Evolutionary conservation across 2,113 vertebrate genomes (phyloP).

Genomic region (Pseudois nayaur): DNA sequence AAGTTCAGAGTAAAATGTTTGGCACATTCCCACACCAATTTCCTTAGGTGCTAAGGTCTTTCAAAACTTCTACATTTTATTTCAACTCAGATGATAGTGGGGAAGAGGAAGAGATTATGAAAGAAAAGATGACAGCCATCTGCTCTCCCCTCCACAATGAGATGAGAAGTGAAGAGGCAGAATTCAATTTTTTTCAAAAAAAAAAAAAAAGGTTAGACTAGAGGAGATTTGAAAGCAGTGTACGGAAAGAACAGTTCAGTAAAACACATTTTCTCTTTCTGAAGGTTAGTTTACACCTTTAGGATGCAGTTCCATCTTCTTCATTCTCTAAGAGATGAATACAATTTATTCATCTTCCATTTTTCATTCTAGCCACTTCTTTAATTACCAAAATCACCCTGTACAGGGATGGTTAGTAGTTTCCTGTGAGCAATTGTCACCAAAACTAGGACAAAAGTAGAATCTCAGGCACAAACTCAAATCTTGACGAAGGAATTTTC

Average conservation of each 20-base stretch:
- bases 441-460: neutral
- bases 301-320: neutral
- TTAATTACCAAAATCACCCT: neutral
- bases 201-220: neutral
- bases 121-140: slow-evolving; percentile 34
- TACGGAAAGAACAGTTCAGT: neutral
- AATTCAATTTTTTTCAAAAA: neutral
- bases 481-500: neutral
- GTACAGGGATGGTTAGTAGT: neutral
- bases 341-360: neutral
- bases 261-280: neutral
- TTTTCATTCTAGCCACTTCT: neutral
- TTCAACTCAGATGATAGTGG: neutral
- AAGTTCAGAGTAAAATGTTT: neutral
- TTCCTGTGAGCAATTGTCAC: neutral
- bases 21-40: neutral
- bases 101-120: neutral
- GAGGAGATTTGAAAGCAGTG: neutral
- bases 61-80: neutral
- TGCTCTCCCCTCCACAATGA: neutral
- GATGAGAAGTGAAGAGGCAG: neutral
- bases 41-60: neutral
- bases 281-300: neutral
- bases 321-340: neutral
- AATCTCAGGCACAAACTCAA: neutral